Evolutionary conservation across 2,113 vertebrate species (phyloP), one percentile per base, ranked within the genome.

Genomic region (Epinephelus lanceolatus): DNA sequence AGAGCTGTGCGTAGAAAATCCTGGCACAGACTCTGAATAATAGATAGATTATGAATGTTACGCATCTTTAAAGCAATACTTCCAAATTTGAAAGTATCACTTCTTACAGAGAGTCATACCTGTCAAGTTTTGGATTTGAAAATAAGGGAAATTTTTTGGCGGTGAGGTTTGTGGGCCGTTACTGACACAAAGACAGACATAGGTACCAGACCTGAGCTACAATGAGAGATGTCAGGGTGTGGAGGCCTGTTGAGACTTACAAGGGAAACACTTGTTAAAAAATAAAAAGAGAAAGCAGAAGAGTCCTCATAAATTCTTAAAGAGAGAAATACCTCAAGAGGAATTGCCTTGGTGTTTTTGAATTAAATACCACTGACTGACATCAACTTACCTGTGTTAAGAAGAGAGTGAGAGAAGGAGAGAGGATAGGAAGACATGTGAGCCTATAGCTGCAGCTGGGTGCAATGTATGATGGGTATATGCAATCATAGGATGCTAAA

Each of bases 281-380:
- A 74, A 47, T 11, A 25, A 73, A 68, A 40, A 62, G n/a, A 27
- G 5, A 37, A 56, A 47, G 52, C 23, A 66, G 23, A 49, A 40
- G 65, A 33, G 25, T 60, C 33, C 68, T 69, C 33, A 52, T 62
- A 37, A 42, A 86, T 68, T 76, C 13, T 71, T 76, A 76, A 85
- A 68, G 17, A 57, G 1, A 73, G n/a, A 60, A n/a, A 25, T n/a
- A 49, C 25, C 59, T 51, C 27, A 60, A 67, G 72, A 74, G 27
- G 52, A 75, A 70, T 15, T 63, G 6, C n/a, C 42, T 62, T 52
- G 25, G 45, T 52, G 65, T n/a, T 71, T 76, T 65, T 72, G 18
- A 60, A 40, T 74, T 80, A 42, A 63, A 76, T 15, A 25, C 30
- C 0, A 1, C 6, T 13, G 23, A 6, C 37, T 40, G 61, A 27